phyloP scores from a whole-genome alignment of 2,797 vertebrate genomes.

The Gallinago stenura region DNA sequence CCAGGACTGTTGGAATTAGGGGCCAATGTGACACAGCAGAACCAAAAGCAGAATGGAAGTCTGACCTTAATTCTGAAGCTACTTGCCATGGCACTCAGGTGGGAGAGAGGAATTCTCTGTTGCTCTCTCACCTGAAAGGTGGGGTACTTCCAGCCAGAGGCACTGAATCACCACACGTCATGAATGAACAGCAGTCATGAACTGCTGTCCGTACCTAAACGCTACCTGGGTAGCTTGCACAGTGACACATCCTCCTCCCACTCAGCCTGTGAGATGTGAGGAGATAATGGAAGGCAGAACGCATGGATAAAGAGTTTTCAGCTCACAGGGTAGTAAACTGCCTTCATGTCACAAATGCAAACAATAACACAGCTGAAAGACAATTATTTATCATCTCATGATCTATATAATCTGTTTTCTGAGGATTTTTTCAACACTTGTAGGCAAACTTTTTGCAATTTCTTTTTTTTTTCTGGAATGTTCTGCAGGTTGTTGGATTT shows the following conservation, averaged over 20 bases:
- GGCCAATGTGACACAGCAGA: neutral
- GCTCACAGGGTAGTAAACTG: neutral
- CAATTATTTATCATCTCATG: neutral
- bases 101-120: neutral
- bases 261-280: neutral
- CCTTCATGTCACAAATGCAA: neutral
- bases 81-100: neutral
- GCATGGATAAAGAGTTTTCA: neutral
- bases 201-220: neutral
- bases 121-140: neutral
- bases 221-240: neutral
- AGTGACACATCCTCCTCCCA: neutral
- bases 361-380: neutral
- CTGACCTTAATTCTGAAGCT: neutral
- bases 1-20: fast-evolving
- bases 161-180: neutral
- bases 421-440: neutral
- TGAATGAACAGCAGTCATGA: neutral
- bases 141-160: neutral
- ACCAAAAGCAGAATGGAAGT: neutral
- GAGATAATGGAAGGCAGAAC: neutral
- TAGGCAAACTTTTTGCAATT: neutral
- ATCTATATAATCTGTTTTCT: neutral
- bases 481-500: neutral
- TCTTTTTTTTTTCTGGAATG: neutral